Base-by-base conservation (phyloP, 1,140 invertebrate genomes). In the Drosophila nebulosa region DNA sequence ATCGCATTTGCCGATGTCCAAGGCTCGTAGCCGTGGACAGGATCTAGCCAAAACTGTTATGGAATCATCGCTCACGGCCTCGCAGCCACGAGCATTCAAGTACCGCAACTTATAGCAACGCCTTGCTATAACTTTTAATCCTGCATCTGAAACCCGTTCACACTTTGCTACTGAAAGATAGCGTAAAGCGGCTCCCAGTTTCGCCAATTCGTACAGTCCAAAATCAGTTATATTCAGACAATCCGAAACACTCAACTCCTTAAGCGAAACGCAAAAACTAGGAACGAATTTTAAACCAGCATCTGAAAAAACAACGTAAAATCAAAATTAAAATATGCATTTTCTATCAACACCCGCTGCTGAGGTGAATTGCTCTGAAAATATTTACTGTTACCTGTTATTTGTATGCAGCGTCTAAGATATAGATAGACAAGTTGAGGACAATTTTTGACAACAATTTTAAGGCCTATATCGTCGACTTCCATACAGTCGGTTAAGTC, bases 1-100 rank as follows among this genome's bases (percentile, higher is more conserved):
- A 92, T 98, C 97, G 92, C 97, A 98, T 89, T 98, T 98, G 5
- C 97, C 97, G 39, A 98, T 95, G 86, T 98, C 97, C 0, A 98
- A 91, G 0, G 97, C 97, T 26, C 97, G 92, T 26, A 98, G 92
- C 51, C 97, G 92, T 0, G 96, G 96, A 90, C 97, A 98, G 12
- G 95, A 96, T 46, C 95, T 93, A 0, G 97, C 96, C 35, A 98
- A 91, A 0, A 96, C 95, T 50, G 96, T 95, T 63, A 97, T 95
- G 0, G 96, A 96, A 83, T 96, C 96, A 89, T 99, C 97, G 26
- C 97, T 97, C 0, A 98, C 94, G 1, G 97, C 97, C 76, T 98
- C 97, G 90, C 97, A 98, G 4, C 97, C 97, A 35, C 97, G 93
- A 1, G 96, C 96, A 91, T 98, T 98, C 27, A 98, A 93, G 91